Conservation (phyloP, 2,113 vertebrate species). For the Tenebrosternarchus preto region DNA sequence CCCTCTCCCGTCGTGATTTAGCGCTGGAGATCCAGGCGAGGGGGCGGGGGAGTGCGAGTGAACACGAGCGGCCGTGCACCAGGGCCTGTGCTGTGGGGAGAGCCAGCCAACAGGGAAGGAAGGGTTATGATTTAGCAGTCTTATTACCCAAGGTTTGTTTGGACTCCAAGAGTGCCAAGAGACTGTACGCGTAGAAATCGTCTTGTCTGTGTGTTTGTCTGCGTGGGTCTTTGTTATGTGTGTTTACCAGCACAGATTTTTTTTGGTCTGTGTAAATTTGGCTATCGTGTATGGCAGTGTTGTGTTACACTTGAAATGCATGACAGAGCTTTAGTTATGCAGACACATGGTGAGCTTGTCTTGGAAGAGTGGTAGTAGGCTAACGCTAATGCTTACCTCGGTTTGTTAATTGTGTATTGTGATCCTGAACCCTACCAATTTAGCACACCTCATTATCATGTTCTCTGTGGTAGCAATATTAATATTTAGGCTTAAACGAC, state of each 20-base stretch:
- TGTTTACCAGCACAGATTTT: background rate
- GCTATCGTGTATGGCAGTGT: background rate
- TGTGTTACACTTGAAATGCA: background rate
- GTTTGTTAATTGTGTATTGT: background rate
- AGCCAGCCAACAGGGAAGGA: too few relatives aligned
- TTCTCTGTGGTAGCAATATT: background rate
- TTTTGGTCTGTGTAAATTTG: background rate
- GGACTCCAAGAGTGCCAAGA: background rate
- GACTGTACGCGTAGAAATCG: background rate
- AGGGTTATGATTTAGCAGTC: background rate
- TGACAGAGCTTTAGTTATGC: background rate
- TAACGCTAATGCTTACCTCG: background rate
- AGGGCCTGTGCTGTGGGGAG: background rate
- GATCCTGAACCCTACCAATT: background rate
- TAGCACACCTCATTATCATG: background rate
- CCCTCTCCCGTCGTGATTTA: slow-evolving; percentile 41
- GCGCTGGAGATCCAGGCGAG: slow-evolving; percentile 16
- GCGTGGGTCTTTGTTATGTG: slow-evolving; percentile 15
- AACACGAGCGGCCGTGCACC: background rate
- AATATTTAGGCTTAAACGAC: background rate
- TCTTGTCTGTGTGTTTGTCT: slow-evolving; percentile 15
- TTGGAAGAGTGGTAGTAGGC: background rate
- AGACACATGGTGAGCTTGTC: background rate
- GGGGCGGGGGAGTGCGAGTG: slow-evolving; percentile 6
- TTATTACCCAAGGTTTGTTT: slow-evolving; percentile 14